These are phyloP conservation scores for Brachionus asplanchnoidis DNA, from an alignment of 1,140 invertebrate species.

Conservation along the genomic window DNA sequence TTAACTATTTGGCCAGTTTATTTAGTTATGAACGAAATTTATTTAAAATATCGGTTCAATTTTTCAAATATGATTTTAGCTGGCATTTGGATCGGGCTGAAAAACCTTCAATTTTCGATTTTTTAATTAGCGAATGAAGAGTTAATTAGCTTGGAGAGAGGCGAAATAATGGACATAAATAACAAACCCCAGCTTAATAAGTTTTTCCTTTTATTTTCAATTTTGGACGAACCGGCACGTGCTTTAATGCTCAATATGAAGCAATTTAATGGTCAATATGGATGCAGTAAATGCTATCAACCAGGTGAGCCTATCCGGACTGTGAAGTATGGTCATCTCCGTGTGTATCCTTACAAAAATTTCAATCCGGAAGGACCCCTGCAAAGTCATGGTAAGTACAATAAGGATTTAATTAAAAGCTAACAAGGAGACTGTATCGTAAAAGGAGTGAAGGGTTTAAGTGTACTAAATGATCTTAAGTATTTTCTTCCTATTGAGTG, in stretches of 20 bases:
- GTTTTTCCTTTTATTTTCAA: not conserved
- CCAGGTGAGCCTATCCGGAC: not conserved
- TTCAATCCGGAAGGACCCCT: not conserved
- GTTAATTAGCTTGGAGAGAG: not conserved
- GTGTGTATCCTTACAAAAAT: not conserved
- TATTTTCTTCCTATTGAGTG: not conserved
- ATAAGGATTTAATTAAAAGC: not conserved
- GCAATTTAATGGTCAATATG: not conserved
- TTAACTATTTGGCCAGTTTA: not conserved
- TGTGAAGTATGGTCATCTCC: not conserved
- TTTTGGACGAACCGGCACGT: not conserved
- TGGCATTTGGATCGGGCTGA: not conserved
- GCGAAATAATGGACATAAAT: not conserved
- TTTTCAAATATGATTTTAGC: constrained; percentile 12
- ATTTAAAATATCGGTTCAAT: not conserved
- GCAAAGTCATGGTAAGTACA: not conserved
- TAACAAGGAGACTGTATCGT: not conserved
- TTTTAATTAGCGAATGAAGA: not conserved
- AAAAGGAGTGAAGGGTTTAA: not conserved
- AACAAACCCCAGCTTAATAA: not conserved
- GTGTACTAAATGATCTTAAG: not conserved
- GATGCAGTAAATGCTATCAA: not conserved
- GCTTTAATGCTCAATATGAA: not conserved
- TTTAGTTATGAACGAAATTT: not conserved
- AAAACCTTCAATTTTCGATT: not conserved